These are phyloP conservation scores for Leucophenga maculata DNA, from an alignment of 2,888 invertebrate genomes.

Conservation along the genomic window DNA sequence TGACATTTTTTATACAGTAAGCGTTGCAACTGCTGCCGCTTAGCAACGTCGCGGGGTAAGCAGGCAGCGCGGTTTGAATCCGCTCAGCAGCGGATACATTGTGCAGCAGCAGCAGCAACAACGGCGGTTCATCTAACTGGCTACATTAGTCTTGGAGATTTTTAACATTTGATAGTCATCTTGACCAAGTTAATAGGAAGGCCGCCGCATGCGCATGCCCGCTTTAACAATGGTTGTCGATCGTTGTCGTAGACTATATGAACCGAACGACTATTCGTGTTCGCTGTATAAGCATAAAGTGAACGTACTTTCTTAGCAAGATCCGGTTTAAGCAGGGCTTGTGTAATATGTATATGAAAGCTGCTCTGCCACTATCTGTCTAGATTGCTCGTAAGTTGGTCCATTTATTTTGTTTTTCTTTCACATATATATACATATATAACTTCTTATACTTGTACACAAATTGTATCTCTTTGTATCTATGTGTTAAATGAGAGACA, in stretches of 20 bases:
- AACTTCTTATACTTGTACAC: too few species aligned
- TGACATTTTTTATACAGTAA: constrained; percentile 27
- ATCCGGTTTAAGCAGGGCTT: constrained; percentile 67
- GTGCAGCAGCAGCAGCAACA: not conserved
- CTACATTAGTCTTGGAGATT: not conserved
- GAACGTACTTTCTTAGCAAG: constrained; percentile 68
- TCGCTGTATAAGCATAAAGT: constrained; percentile 54
- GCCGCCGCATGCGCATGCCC: constrained; percentile 38
- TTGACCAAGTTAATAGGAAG: constrained; percentile 40
- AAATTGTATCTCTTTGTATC: too few species aligned
- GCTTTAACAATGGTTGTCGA: constrained; percentile 26
- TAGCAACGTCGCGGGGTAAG: constrained; percentile 44
- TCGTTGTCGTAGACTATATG: not conserved
- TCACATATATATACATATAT: too few species aligned
- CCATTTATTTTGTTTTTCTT: too few species aligned
- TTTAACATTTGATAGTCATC: constrained; percentile 13
- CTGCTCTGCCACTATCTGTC: constrained; percentile 27
- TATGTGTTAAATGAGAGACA: too few species aligned
- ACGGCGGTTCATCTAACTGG: not conserved
- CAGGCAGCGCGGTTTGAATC: not conserved
- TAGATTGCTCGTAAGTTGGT: too few species aligned
- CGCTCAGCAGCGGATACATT: not conserved
- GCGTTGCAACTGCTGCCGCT: constrained; percentile 45
- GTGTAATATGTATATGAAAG: constrained; percentile 49
- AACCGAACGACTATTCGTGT: constrained; percentile 15